Percentiles rank a stretch among this genome's conserved stretches.
Evolutionary conservation across 2,888 invertebrate genomes (phyloP).

Genomic region (Polymixis lichenea): DNA sequence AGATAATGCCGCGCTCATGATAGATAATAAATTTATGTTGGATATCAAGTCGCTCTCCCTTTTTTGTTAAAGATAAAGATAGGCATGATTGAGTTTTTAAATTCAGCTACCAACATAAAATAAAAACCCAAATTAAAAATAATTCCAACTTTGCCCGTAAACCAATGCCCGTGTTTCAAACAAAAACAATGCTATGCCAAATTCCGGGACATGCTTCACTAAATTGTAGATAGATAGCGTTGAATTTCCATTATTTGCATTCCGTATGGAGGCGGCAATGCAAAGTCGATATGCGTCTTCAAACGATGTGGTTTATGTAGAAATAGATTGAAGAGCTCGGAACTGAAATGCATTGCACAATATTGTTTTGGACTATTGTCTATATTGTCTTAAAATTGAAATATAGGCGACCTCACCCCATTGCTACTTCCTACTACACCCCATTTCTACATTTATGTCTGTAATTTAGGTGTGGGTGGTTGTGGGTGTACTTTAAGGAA

Average conservation of each 20-base stretch:
- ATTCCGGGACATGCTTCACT: slow-evolving; percentile 18
- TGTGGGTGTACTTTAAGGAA: too few relatives aligned
- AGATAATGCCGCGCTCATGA: background rate
- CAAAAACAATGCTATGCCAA: slow-evolving; percentile 17
- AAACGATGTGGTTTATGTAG: slow-evolving; percentile 47
- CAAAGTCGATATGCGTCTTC: slow-evolving; percentile 45
- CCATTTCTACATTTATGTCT: background rate
- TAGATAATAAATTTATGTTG: background rate
- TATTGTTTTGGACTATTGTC: slow-evolving; percentile 1
- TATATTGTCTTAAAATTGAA: background rate
- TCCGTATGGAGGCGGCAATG: slow-evolving; percentile 41
- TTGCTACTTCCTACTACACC: too few relatives aligned
- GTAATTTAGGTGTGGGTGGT: background rate
- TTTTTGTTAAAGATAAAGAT: background rate
- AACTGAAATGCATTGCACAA: slow-evolving; percentile 33
- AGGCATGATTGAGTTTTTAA: background rate
- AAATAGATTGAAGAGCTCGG: slow-evolving; percentile 33
- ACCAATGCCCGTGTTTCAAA: slow-evolving; percentile 30
- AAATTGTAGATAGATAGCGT: slow-evolving; percentile 35
- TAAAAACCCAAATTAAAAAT: background rate
- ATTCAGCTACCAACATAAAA: background rate
- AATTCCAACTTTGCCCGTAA: background rate
- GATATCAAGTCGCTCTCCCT: background rate
- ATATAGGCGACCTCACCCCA: background rate
- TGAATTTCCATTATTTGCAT: slow-evolving; percentile 52